Evolutionary conservation across 2,797 vertebrate genomes (phyloP), one percentile per base, ranked within the genome.

Genomic region (Lepilemur septentrionalis): DNA sequence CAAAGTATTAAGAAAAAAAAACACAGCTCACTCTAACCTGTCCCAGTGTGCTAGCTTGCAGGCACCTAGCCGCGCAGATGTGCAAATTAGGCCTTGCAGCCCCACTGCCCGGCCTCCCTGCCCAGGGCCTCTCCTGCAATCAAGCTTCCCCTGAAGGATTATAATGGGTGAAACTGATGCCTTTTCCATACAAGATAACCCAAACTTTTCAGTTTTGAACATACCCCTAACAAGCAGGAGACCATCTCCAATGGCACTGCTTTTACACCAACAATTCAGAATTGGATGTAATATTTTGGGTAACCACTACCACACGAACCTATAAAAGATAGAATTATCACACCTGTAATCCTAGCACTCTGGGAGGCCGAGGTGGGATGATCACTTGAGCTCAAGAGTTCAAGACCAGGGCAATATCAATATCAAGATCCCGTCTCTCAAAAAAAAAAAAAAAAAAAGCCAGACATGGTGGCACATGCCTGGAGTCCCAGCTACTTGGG

Each of bases 211-310:
- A 20, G 46, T 13, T 35, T 9, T 10, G 13, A 84, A 59, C 48
- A 11, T 1, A 46, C 5, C 32, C 35, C 80, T 30, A 7, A 41
- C 35, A 46, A 78, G n/a, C 3, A 50, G 70, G 32, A 63, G 28
- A 78, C 72, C 5, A 20, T n/a, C 41, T n/a, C 17, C 6, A 63
- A 76, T 2, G 17, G 18, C 79, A 46, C 2, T 23, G 18, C 20
- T 82, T 52, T 46, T 1, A 52, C 4, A 85, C 10, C 23, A 18
- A n/a, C n/a, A 22, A 9, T 46, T 61, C 1, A 0, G 10, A 61
- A 20, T 1, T 0, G 7, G 32, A 32, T 0, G 3, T 1, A 20
- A 25, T 3, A 4, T 13, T 25, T 0, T 17, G 4, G 15, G 20
- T 25, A 35, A 59, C 35, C 30, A 43, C 17, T 7, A 22, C 41